Evolutionary conservation across 2,888 invertebrate genomes (phyloP).

Genomic region (Hypercompe scribonia): DNA sequence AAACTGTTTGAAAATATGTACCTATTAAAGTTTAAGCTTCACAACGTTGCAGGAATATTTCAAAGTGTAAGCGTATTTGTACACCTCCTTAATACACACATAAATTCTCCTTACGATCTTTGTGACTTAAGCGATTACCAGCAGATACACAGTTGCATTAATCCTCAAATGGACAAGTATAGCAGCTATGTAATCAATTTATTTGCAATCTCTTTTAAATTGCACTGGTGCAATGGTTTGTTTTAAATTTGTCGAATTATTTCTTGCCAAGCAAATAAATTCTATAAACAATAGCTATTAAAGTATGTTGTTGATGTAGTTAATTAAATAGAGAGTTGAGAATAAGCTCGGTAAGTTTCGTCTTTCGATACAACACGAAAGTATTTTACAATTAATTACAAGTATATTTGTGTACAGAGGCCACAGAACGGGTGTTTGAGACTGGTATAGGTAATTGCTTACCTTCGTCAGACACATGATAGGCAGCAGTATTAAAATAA

Average conservation of each 20-base stretch:
- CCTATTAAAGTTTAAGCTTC: neutral
- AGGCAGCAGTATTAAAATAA: neutral
- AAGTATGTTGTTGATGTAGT: neutral
- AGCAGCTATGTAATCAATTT: neutral
- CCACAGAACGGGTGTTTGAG: neutral
- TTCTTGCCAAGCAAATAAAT: neutral
- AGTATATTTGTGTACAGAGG: neutral
- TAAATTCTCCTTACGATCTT: neutral
- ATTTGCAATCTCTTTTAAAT: neutral
- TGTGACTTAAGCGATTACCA: neutral
- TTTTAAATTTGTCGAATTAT: neutral
- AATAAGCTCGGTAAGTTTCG: neutral
- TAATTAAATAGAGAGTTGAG: neutral
- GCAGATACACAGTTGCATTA: neutral
- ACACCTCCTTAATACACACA: neutral
- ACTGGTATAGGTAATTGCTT: neutral
- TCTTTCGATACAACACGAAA: neutral
- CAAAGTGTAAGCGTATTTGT: neutral
- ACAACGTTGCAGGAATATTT: neutral
- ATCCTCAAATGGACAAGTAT: neutral
- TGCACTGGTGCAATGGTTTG: neutral
- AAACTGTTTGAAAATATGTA: neutral
- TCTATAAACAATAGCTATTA: neutral
- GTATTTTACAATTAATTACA: neutral
- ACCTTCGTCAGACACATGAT: neutral